phyloP scores from a whole-genome alignment of 2,888 invertebrate genomes.

The Polydrusus pterygomalis region DNA sequence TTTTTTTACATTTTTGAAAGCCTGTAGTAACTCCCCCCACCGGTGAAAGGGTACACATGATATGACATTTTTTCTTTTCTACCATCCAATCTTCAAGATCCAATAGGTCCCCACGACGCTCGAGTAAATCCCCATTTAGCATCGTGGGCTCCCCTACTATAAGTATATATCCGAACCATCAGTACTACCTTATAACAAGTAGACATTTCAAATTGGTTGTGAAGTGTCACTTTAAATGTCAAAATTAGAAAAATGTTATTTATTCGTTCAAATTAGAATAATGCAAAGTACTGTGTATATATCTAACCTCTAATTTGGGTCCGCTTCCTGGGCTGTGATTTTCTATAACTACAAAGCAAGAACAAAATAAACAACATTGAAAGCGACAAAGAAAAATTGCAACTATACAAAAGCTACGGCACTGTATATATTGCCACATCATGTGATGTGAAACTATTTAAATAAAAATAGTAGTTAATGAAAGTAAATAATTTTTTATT shows the following conservation, averaged over 20 bases:
- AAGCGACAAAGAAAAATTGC: slow-evolving; percentile 59
- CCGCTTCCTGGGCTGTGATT: slow-evolving; percentile 66
- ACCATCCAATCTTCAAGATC: too few relatives aligned
- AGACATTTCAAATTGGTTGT: neutral
- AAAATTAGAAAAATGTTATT: neutral
- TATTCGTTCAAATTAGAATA: neutral
- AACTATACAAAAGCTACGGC: slow-evolving; percentile 43
- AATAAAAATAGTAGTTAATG: too few relatives aligned
- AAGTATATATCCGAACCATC: too few relatives aligned
- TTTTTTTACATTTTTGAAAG: too few relatives aligned
- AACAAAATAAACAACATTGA: slow-evolving; percentile 64
- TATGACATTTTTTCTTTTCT: too few relatives aligned
- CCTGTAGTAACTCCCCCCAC: too few relatives aligned
- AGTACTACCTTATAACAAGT: neutral
- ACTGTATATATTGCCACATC: slow-evolving; percentile 7
- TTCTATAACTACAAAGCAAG: slow-evolving; percentile 71
- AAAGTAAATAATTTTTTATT: too few relatives aligned
- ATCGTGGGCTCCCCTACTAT: too few relatives aligned
- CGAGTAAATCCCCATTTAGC: too few relatives aligned
- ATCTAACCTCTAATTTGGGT: slow-evolving; percentile 69
- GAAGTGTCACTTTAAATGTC: neutral
- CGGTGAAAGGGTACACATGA: too few relatives aligned
- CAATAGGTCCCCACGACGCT: too few relatives aligned
- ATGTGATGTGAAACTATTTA: too few relatives aligned
- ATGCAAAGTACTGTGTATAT: slow-evolving; percentile 22